phyloP scores from a whole-genome alignment of 2,797 vertebrate genomes.

The Coregonus sp. region DNA sequence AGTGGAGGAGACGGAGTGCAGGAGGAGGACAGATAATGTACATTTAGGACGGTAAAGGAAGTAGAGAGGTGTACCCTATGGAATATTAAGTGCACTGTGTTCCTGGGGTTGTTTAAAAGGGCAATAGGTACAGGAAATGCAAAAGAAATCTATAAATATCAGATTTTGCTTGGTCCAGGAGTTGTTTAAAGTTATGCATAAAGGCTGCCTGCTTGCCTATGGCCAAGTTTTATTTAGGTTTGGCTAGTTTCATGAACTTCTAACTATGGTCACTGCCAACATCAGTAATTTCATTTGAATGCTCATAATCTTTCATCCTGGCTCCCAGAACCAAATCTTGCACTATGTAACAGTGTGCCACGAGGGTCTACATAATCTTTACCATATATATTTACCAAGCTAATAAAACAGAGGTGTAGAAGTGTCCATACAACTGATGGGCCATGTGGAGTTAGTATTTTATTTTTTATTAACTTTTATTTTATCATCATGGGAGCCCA shows the following conservation, averaged over 20 bases:
- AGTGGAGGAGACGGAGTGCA: conserved; percentile 24
- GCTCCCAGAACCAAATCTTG: background rate
- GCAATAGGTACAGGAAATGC: conserved; percentile 41
- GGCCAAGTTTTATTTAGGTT: conserved; percentile 31
- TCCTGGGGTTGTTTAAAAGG: conserved; percentile 57
- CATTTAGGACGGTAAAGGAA: conserved; percentile 59
- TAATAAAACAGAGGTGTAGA: conserved; percentile 33
- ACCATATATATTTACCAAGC: conserved; percentile 1
- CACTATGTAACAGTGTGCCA: background rate
- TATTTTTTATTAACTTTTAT: too few relatives aligned
- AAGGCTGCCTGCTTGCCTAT: conserved; percentile 29
- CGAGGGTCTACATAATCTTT: background rate
- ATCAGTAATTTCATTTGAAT: conserved; percentile 46
- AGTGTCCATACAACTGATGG: conserved; percentile 38
- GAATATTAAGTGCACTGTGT: conserved; percentile 57
- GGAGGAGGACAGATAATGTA: conserved; percentile 20
- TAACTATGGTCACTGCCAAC: conserved; percentile 38
- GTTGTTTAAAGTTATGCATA: conserved; percentile 25
- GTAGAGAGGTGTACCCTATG: conserved; percentile 48
- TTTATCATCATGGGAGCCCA: too few relatives aligned
- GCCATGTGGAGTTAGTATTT: conserved; percentile 4
- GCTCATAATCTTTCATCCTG: conserved; percentile 45
- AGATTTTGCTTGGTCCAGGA: conserved; percentile 40
- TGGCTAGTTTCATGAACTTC: conserved; percentile 41
- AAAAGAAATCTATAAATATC: conserved; percentile 30